These are phyloP conservation scores for Phorcus lineatus DNA, from an alignment of 2,888 invertebrate genomes.

Conservation along the genomic window DNA sequence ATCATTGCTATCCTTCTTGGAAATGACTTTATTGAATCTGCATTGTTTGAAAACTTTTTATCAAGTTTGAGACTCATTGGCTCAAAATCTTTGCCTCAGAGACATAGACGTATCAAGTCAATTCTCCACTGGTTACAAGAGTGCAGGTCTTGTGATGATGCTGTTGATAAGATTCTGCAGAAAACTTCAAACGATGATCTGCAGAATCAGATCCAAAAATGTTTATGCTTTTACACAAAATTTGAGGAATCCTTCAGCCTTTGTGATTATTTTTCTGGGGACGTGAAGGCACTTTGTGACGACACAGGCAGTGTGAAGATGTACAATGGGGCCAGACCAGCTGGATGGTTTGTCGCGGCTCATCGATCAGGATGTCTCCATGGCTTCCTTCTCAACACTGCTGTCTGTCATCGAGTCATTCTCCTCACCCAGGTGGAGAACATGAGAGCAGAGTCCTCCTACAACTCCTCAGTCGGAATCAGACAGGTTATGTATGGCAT, in stretches of 20 bases:
- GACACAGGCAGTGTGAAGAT: slow-evolving; percentile 29
- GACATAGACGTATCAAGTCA: slow-evolving; percentile 83
- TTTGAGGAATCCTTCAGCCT: slow-evolving; percentile 40
- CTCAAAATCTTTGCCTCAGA: slow-evolving; percentile 41
- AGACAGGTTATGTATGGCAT: slow-evolving; percentile 70
- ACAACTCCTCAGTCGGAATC: slow-evolving; percentile 57
- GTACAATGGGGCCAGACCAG: slow-evolving; percentile 70
- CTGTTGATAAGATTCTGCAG: slow-evolving; percentile 80
- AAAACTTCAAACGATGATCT: slow-evolving; percentile 52
- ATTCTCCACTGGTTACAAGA: slow-evolving; percentile 84
- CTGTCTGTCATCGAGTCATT: slow-evolving; percentile 64
- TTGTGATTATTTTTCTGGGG: slow-evolving; percentile 35
- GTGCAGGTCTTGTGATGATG: slow-evolving; percentile 79
- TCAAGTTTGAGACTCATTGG: slow-evolving; percentile 77
- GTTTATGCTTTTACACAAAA: slow-evolving; percentile 66
- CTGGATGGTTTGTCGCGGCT: slow-evolving; percentile 82
- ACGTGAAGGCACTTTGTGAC: neutral
- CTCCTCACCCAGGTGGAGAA: slow-evolving; percentile 70
- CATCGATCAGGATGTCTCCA: slow-evolving; percentile 81
- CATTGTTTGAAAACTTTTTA: slow-evolving; percentile 83
- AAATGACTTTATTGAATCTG: slow-evolving; percentile 88
- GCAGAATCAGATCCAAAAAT: slow-evolving; percentile 54
- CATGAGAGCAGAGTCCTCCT: slow-evolving; percentile 53
- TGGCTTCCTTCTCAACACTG: slow-evolving; percentile 80
- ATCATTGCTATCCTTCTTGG: slow-evolving; percentile 89